phyloP scores from a whole-genome alignment of 2,797 vertebrate genomes.

The Xenentodon cancila region DNA sequence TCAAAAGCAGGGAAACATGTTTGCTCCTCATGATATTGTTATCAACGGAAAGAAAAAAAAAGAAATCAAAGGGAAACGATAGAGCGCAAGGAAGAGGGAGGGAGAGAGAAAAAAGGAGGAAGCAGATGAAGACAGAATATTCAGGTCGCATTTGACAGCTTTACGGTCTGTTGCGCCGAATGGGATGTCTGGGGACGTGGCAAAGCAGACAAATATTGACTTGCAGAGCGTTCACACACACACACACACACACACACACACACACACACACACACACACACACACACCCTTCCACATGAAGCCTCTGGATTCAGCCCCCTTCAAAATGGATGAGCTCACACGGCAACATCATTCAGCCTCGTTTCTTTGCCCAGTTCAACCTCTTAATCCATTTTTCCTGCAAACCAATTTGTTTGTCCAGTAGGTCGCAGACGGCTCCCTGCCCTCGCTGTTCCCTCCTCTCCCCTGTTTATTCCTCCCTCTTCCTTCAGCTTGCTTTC shows the following conservation, averaged over 20 bases:
- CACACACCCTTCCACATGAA: constrained; percentile 60
- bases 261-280: constrained; percentile 20
- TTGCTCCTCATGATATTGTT: constrained; percentile 71
- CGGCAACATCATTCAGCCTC: constrained; percentile 72
- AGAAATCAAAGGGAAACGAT: constrained; percentile 77
- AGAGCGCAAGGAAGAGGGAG: constrained; percentile 51
- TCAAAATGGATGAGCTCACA: constrained; percentile 76
- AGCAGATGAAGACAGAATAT: constrained; percentile 81
- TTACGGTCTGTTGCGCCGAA: constrained; percentile 79
- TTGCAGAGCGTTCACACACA: constrained; percentile 49
- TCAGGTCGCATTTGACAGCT: constrained; percentile 83
- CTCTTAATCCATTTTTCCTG: constrained; percentile 80
- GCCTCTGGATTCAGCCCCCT: constrained; percentile 65
- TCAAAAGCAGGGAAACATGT: constrained; percentile 58
- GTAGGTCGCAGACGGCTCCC: constrained; percentile 75
- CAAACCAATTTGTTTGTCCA: constrained; percentile 81
- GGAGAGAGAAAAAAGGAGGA: constrained; percentile 48
- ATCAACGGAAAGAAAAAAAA: constrained; percentile 57
- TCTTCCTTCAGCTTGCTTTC: constrained; percentile 55
- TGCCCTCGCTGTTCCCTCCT: constrained; percentile 51
- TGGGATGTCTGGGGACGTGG: constrained; percentile 79
- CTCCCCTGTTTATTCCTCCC: constrained; percentile 54
- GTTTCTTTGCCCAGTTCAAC: constrained; percentile 64
- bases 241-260: constrained; percentile 13
- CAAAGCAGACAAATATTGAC: constrained; percentile 85